Conservation (phyloP, 1,140 invertebrate genomes). For the Pogonomyrmex californicus region DNA sequence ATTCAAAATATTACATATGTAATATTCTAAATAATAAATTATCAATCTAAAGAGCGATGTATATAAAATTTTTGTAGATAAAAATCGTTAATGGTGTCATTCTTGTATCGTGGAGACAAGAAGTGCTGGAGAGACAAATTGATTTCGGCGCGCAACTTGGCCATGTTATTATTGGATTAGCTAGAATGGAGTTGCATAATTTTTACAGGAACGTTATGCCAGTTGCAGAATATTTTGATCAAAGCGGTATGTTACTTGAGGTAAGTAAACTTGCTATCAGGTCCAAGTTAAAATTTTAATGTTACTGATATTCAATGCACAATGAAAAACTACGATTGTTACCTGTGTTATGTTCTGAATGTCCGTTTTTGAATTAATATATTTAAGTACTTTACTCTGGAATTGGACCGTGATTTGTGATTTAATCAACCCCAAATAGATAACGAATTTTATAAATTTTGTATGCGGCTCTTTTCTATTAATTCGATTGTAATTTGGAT, state of each 20-base stretch:
- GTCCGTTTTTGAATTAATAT: too few species aligned
- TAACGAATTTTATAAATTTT: too few species aligned
- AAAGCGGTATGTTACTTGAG: conserved; percentile 93
- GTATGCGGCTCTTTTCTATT: too few species aligned
- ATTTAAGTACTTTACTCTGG: too few species aligned
- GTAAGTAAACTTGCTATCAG: conserved; percentile 85
- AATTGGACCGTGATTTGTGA: too few species aligned
- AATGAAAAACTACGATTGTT: too few species aligned
- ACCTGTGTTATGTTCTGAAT: too few species aligned
- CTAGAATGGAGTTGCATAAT: conserved; percentile 95
- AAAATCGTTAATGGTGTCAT: conserved; percentile 95
- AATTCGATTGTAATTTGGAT: too few species aligned
- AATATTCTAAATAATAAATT: neutral
- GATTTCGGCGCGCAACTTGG: conserved; percentile 95
- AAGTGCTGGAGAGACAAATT: conserved; percentile 94
- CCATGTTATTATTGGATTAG: conserved; percentile 94
- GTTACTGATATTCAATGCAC: neutral
- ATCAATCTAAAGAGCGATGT: neutral
- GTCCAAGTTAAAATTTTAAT: neutral
- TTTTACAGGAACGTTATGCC: conserved; percentile 96
- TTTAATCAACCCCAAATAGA: too few species aligned
- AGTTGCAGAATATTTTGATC: conserved; percentile 96
- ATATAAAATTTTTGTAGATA: conserved; percentile 88
- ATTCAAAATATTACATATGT: neutral
- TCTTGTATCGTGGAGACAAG: conserved; percentile 94